phyloP scores from a whole-genome alignment of 2,888 invertebrate genomes.

The Drosophila colorata region DNA sequence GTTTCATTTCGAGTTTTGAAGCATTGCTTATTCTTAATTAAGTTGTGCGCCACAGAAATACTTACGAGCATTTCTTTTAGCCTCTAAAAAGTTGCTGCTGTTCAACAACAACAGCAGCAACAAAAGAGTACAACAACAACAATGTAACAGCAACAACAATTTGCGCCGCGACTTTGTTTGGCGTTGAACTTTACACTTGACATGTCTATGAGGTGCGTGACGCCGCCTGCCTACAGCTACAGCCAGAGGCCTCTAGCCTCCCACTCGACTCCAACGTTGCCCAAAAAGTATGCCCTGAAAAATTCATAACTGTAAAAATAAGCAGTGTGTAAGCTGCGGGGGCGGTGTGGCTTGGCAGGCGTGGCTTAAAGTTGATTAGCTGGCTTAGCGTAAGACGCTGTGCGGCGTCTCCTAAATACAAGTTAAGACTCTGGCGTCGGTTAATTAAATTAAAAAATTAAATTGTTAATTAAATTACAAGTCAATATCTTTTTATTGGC shows the following conservation, averaged over 20 bases:
- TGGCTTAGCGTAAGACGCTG: conserved; percentile 26
- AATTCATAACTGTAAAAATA: conserved; percentile 41
- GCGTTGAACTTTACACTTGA: conserved; percentile 42
- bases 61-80: conserved; percentile 37
- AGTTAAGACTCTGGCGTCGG: conserved; percentile 18
- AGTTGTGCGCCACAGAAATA: conserved; percentile 52
- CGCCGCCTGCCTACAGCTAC: conserved; percentile 4
- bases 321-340: not conserved
- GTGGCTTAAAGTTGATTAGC: conserved; percentile 38
- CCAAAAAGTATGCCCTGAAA: conserved; percentile 35
- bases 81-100: conserved; percentile 25
- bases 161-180: conserved; percentile 24
- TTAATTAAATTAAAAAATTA: conserved; percentile 59
- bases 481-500: conserved; percentile 44
- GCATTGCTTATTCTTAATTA: conserved; percentile 72
- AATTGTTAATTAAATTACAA: conserved; percentile 60
- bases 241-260: not conserved
- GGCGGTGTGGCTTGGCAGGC: not conserved
- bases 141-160: conserved; percentile 24
- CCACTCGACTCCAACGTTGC: not conserved
- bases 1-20: conserved; percentile 49
- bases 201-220: conserved; percentile 35
- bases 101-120: conserved; percentile 23
- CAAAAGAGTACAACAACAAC: conserved; percentile 5
- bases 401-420: conserved; percentile 7